These are phyloP conservation scores for Automeris io DNA, from an alignment of 2,888 invertebrate genomes.

Conservation along the genomic window DNA sequence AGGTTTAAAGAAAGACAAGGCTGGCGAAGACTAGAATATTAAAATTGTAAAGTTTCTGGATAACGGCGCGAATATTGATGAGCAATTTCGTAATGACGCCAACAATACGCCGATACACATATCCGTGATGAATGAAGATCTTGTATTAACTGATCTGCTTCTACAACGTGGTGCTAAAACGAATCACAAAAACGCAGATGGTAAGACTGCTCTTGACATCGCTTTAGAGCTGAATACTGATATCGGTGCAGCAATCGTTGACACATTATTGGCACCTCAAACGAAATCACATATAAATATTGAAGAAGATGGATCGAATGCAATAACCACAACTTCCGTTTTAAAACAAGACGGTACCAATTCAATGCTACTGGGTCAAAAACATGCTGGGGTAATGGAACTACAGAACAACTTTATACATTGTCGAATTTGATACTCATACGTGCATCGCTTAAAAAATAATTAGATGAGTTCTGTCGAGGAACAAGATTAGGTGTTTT, in stretches of 20 bases:
- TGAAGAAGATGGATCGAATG: neutral
- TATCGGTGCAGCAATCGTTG: neutral
- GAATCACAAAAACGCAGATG: neutral
- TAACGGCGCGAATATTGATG: constrained; percentile 5
- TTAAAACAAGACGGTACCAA: neutral
- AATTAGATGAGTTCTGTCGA: constrained; percentile 7
- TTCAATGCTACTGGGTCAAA: neutral
- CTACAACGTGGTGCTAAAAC: constrained; percentile 1
- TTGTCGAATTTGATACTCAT: constrained; percentile 3
- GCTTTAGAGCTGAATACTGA: constrained; percentile 4
- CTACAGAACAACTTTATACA: constrained; percentile 9
- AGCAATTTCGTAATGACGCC: neutral
- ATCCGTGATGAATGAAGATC: constrained; percentile 4
- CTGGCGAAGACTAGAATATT: neutral
- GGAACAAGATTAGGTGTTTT: constrained; percentile 7
- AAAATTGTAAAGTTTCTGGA: neutral
- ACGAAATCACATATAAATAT: neutral
- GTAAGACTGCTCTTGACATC: constrained; percentile 3
- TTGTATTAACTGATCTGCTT: neutral
- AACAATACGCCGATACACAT: constrained; percentile 7
- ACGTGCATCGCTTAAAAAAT: neutral
- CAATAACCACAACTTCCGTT: neutral
- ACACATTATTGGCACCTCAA: neutral
- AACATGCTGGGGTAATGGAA: neutral
- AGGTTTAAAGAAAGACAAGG: neutral